Conservation (phyloP, 1,140 invertebrate species). For the Nasonia vitripennis region DNA sequence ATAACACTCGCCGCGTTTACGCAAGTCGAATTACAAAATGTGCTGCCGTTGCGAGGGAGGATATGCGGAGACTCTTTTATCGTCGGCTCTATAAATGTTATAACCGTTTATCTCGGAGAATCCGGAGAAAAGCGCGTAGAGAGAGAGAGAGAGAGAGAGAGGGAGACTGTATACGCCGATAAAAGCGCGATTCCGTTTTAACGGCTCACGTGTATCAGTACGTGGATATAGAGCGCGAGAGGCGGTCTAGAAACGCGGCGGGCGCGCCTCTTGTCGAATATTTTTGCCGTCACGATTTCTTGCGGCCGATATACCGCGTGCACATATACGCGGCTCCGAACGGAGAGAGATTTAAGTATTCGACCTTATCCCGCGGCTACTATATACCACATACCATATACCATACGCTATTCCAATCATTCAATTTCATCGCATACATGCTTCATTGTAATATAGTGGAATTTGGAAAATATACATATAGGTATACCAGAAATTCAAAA, state of each 20-base stretch:
- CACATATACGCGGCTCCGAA: background rate
- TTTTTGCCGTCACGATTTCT: conserved; percentile 1
- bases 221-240: background rate
- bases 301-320: background rate
- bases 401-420: too few relatives aligned
- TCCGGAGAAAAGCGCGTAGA: background rate
- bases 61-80: background rate
- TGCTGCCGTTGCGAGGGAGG: background rate
- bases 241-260: background rate
- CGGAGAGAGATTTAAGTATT: background rate
- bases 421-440: too few relatives aligned
- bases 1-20: conserved; percentile 1
- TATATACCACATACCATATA: too few relatives aligned
- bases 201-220: background rate
- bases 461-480: too few relatives aligned
- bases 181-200: too few relatives aligned
- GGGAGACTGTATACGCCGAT: too few relatives aligned
- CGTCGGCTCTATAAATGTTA: background rate
- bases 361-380: too few relatives aligned
- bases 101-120: background rate
- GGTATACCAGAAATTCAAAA: too few relatives aligned
- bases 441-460: too few relatives aligned
- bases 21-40: conserved; percentile 23
- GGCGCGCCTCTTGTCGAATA: background rate
- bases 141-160: too few relatives aligned